phyloP scores from a whole-genome alignment of 1,140 invertebrate species.

The Lethocerus indicus region DNA sequence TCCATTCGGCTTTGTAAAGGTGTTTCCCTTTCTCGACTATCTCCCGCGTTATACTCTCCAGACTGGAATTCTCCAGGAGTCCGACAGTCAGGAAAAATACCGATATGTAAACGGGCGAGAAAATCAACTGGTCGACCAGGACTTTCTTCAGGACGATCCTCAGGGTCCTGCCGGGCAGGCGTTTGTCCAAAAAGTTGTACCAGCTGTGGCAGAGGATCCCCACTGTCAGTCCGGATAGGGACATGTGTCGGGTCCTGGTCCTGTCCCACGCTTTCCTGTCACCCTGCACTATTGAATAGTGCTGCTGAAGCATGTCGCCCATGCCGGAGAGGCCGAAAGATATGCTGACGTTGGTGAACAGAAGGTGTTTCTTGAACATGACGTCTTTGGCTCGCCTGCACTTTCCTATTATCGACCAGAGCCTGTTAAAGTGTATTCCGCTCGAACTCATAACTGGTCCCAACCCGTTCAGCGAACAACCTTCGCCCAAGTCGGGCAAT shows the following conservation, averaged over 20 bases:
- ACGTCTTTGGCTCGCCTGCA: not conserved
- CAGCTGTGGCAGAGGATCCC: constrained; percentile 75
- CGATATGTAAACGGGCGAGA: constrained; percentile 67
- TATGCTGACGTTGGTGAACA: constrained; percentile 73
- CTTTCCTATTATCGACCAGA: not conserved
- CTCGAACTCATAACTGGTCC: too few species aligned
- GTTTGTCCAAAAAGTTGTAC: constrained; percentile 55
- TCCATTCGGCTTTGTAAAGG: constrained; percentile 65
- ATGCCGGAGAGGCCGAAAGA: constrained; percentile 54
- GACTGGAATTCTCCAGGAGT: constrained; percentile 44
- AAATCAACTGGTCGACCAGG: constrained; percentile 70
- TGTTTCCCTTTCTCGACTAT: constrained; percentile 58
- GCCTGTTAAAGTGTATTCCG: too few species aligned
- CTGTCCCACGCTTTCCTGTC: constrained; percentile 36
- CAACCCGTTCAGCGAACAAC: too few species aligned
- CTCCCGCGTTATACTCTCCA: constrained; percentile 46
- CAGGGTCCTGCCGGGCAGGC: constrained; percentile 47
- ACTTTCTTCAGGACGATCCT: constrained; percentile 67
- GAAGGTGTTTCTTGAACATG: constrained; percentile 56
- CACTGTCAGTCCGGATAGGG: constrained; percentile 53
- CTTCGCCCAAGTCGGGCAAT: too few species aligned
- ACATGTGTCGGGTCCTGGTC: constrained; percentile 59
- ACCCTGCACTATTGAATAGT: constrained; percentile 54
- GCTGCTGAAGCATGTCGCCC: constrained; percentile 72
- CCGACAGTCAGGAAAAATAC: constrained; percentile 66